Conservation (phyloP, 2,113 vertebrate species). For the Coryphaenoides rupestris region DNA sequence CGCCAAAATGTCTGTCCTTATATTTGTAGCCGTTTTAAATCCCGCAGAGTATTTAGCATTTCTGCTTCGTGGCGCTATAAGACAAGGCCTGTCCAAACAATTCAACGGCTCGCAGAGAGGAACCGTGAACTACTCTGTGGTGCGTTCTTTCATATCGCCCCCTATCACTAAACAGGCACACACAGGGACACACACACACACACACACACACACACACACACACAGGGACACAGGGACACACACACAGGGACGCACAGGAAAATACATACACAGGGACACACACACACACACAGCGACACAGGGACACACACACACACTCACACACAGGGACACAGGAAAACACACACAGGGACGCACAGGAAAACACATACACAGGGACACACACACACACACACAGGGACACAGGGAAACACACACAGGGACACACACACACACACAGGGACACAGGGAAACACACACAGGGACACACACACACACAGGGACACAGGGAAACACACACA, state of each 20-base stretch:
- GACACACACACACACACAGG: slow-evolving; percentile 7
- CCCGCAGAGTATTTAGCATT: slow-evolving; percentile 18
- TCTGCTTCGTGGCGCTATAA: slow-evolving; percentile 27
- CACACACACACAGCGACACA: slow-evolving; percentile 12
- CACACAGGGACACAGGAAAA: too few species aligned
- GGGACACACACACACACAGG: too few species aligned
- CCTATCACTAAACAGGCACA: background rate
- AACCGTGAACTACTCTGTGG: slow-evolving; percentile 6
- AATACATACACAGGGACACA: background rate
- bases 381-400: too few species aligned
- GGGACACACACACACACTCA: too few species aligned
- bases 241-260: too few species aligned
- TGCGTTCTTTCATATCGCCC: slow-evolving; percentile 3
- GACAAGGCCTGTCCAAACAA: slow-evolving; percentile 23
- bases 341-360: background rate
- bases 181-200: too few species aligned
- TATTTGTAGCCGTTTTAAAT: slow-evolving; percentile 23
- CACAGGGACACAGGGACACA: too few species aligned
- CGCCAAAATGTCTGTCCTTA: slow-evolving; percentile 15
- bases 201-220: background rate
- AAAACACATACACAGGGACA: slow-evolving; percentile 6
- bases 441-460: too few species aligned
- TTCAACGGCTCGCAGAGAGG: slow-evolving; percentile 14
- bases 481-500: too few species aligned
- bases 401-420: background rate